A percentile compares a stretch with the other conserved stretches of the same genome.
Conservation (phyloP, 2,888 invertebrate genomes). For the Subacronicta megacephala region DNA sequence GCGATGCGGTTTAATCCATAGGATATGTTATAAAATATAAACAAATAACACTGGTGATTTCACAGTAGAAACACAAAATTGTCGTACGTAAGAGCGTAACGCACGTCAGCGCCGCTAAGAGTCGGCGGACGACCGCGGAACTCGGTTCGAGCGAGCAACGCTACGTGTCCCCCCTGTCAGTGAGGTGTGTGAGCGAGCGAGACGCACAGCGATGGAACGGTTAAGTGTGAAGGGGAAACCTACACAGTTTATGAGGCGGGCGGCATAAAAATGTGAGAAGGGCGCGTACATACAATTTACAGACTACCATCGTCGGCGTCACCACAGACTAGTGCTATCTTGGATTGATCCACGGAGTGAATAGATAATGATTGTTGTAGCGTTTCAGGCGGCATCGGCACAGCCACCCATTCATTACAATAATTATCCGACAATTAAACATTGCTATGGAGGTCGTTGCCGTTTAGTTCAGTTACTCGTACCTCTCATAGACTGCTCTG, state of each 20-base stretch:
- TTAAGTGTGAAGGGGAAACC: slow-evolving; percentile 60
- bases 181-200: slow-evolving; percentile 71
- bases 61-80: slow-evolving; percentile 78
- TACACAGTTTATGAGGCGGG: slow-evolving; percentile 68
- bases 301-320: slow-evolving; percentile 68
- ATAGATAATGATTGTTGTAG: slow-evolving; percentile 77
- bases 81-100: slow-evolving; percentile 77
- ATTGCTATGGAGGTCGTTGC: slow-evolving; percentile 76
- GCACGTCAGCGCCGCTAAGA: slow-evolving; percentile 87
- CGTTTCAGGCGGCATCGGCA: slow-evolving; percentile 69
- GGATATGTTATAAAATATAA: slow-evolving; percentile 78
- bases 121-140: slow-evolving; percentile 87
- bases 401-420: slow-evolving; percentile 79
- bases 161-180: slow-evolving; percentile 81
- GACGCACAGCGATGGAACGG: slow-evolving; percentile 52
- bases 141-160: slow-evolving; percentile 74
- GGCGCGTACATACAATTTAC: slow-evolving; percentile 70
- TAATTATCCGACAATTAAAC: slow-evolving; percentile 79
- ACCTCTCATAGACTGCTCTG: slow-evolving; percentile 47
- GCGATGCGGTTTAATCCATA: slow-evolving; percentile 77
- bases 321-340: slow-evolving; percentile 66
- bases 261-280: slow-evolving; percentile 81
- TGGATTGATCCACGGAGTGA: slow-evolving; percentile 79
- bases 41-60: slow-evolving; percentile 86
- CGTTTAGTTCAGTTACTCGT: slow-evolving; percentile 58